phyloP scores from a whole-genome alignment of 2,888 invertebrate genomes.

The Mythimna vitellina region DNA sequence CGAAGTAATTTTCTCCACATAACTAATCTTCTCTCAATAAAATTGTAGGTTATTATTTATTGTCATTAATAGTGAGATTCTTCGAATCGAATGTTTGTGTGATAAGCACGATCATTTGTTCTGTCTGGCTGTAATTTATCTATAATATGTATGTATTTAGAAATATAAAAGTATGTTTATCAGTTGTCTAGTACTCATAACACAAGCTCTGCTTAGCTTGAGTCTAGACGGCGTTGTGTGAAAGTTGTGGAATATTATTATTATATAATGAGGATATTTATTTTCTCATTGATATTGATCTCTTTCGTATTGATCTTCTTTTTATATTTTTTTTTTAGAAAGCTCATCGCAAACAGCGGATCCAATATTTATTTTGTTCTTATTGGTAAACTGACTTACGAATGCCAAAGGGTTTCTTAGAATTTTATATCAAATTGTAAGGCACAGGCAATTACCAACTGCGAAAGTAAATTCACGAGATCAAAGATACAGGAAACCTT shows the following conservation, averaged over 20 bases:
- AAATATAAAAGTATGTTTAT: too few species aligned
- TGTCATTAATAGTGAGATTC: background rate
- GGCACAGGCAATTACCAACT: slow-evolving; percentile 27
- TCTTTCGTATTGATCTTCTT: too few species aligned
- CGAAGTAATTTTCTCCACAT: background rate
- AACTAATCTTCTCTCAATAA: background rate
- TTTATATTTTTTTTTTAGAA: too few species aligned
- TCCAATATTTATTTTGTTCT: slow-evolving; percentile 3
- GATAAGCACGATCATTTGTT: too few species aligned
- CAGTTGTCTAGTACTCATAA: too few species aligned
- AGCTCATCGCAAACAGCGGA: background rate
- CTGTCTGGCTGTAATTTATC: too few species aligned
- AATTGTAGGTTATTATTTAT: background rate
- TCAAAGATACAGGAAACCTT: slow-evolving; percentile 39
- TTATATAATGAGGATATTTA: too few species aligned
- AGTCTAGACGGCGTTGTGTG: too few species aligned
- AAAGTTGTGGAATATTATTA: too few species aligned
- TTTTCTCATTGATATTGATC: too few species aligned
- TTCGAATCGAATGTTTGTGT: background rate
- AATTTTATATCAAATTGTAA: slow-evolving; percentile 16
- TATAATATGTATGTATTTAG: too few species aligned
- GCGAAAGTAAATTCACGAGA: slow-evolving; percentile 23
- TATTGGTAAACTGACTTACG: slow-evolving; percentile 10
- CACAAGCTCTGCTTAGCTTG: too few species aligned
- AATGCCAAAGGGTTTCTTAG: slow-evolving; percentile 11